A percentile compares a stretch with the other conserved stretches of the same genome.
phyloP scores from a whole-genome alignment of 2,888 invertebrate species.

The Liposcelis brunnea region DNA sequence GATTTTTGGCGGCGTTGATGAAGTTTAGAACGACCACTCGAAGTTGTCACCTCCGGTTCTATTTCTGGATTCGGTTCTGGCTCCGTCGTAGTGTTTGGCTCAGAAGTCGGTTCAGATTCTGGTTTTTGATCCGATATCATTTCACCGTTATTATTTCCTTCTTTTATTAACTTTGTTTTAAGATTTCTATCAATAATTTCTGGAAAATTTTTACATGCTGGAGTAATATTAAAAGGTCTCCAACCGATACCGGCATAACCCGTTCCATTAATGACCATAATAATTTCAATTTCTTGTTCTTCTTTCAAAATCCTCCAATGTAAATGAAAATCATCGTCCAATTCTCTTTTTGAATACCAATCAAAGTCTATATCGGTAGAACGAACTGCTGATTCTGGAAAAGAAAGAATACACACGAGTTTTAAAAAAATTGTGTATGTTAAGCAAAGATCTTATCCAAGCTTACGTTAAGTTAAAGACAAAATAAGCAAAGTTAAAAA shows the following conservation, averaged over 20 bases:
- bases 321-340: conserved; percentile 57
- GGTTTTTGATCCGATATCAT: conserved; percentile 26
- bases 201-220: conserved; percentile 67
- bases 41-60: conserved; percentile 19
- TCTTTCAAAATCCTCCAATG: conserved; percentile 76
- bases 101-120: conserved; percentile 25
- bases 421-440: no score
- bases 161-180: no score
- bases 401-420: no score
- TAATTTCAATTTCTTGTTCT: conserved; percentile 70
- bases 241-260: conserved; percentile 86
- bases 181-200: conserved; percentile 32
- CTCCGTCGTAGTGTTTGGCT: conserved; percentile 22
- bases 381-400: conserved; percentile 56
- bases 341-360: conserved; percentile 46
- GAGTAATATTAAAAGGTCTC: conserved; percentile 60
- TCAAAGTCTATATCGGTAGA: conserved; percentile 52
- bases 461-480: not conserved
- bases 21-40: no score
- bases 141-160: no score
- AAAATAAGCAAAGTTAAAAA: not conserved
- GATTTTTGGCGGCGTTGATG: conserved; percentile 13
- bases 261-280: conserved; percentile 72
- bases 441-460: no score
- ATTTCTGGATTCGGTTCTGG: conserved; percentile 24